Evolutionary conservation across 2,113 vertebrate species (phyloP).

Genomic region (Eidolon helvum): DNA sequence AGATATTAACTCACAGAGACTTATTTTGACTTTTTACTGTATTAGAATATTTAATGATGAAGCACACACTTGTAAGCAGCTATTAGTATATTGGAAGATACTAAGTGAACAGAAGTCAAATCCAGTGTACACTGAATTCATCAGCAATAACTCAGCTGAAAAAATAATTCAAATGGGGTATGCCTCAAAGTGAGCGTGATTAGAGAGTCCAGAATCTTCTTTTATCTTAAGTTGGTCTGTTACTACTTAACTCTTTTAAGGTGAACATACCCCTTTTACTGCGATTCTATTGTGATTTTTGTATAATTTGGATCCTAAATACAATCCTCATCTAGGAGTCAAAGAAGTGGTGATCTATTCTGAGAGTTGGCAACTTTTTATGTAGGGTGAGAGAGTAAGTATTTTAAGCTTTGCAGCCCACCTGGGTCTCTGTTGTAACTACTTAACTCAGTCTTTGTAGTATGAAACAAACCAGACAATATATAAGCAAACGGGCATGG

Average conservation of each 20-base stretch:
- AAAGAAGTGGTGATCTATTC: neutral
- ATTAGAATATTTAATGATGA: neutral
- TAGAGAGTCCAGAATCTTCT: neutral
- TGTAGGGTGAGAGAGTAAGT: neutral
- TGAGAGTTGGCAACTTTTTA: neutral
- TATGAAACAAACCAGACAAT: neutral
- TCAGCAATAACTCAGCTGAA: neutral
- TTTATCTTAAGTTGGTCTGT: neutral
- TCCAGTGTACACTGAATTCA: neutral
- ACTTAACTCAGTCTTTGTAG: neutral
- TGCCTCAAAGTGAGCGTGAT: neutral
- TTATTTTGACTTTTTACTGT: conserved; percentile 17
- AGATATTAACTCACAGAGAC: neutral
- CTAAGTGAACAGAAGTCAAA: neutral
- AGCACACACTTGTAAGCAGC: neutral
- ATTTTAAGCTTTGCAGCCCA: neutral
- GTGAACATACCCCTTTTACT: neutral
- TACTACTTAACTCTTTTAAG: neutral
- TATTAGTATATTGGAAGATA: conserved; percentile 18
- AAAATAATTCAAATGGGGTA: neutral
- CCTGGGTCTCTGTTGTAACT: neutral
- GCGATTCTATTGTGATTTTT: neutral
- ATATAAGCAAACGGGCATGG: neutral
- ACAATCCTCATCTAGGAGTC: neutral
- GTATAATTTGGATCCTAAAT: neutral